Conservation (phyloP, 2,888 invertebrate species). For the Litoditis marina region DNA sequence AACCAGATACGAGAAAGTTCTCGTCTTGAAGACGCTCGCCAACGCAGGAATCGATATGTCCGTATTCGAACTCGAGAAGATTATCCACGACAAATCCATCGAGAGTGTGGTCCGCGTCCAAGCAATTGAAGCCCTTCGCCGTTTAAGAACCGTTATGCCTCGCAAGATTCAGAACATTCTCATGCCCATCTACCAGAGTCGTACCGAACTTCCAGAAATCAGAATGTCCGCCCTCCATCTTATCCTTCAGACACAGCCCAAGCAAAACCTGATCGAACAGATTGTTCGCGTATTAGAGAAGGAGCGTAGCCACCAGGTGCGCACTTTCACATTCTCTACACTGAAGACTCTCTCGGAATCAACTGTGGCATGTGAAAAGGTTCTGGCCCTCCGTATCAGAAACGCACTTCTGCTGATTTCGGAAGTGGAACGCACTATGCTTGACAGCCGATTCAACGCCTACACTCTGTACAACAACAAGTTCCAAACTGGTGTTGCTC, state of each 20-base stretch:
- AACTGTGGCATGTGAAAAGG: slow-evolving; percentile 42
- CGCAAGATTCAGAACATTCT: slow-evolving; percentile 50
- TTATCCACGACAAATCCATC: slow-evolving; percentile 45
- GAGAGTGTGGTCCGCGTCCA: slow-evolving; percentile 44
- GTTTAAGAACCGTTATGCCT: slow-evolving; percentile 9
- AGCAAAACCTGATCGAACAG: slow-evolving; percentile 44
- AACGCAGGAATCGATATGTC: slow-evolving; percentile 56
- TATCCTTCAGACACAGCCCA: slow-evolving; percentile 46
- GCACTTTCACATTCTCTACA: slow-evolving; percentile 43
- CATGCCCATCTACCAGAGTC: slow-evolving; percentile 53
- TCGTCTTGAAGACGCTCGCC: slow-evolving; percentile 55
- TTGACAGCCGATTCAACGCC: slow-evolving; percentile 27
- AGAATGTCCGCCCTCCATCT: slow-evolving; percentile 51
- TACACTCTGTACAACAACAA: slow-evolving; percentile 3
- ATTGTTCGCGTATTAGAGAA: slow-evolving; percentile 36
- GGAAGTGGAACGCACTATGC: slow-evolving; percentile 1
- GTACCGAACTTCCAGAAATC: slow-evolving; percentile 43
- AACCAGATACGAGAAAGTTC: slow-evolving; percentile 48
- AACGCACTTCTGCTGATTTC: background rate
- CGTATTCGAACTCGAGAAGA: slow-evolving; percentile 52
- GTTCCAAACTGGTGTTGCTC: slow-evolving; percentile 10
- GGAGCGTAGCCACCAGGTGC: slow-evolving; percentile 50
- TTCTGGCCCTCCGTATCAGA: slow-evolving; percentile 5
- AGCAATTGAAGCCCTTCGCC: slow-evolving; percentile 56
- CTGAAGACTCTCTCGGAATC: slow-evolving; percentile 43